Conservation (phyloP, 2,888 invertebrate species). For the Eupithecia centaureata region DNA sequence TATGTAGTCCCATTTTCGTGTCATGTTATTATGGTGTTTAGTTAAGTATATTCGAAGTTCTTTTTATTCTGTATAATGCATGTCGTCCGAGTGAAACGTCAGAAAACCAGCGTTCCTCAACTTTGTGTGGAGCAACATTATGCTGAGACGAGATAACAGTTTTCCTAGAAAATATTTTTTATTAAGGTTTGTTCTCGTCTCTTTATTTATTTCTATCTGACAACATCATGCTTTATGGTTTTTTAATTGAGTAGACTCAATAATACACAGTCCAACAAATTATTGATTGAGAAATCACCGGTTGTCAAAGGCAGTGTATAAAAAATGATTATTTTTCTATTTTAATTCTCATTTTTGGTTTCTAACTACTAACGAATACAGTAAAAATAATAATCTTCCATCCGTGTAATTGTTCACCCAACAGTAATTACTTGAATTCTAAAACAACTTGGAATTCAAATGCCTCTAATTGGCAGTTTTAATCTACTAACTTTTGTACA, state of each 20-base stretch:
- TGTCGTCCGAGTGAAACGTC: too few relatives aligned
- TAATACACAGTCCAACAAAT: not conserved
- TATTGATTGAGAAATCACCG: not conserved
- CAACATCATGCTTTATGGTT: not conserved
- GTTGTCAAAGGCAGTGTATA: not conserved
- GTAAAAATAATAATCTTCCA: conserved; percentile 63
- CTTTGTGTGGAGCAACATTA: too few relatives aligned
- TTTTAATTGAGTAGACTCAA: too few relatives aligned
- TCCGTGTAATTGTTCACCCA: conserved; percentile 75
- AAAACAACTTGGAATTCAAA: conserved; percentile 82
- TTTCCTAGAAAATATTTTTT: not conserved
- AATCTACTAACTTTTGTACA: conserved; percentile 82
- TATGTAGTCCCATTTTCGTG: too few relatives aligned
- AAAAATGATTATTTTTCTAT: too few relatives aligned
- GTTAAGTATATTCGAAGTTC: too few relatives aligned
- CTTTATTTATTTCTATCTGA: not conserved
- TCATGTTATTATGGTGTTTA: too few relatives aligned
- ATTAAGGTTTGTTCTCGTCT: too few relatives aligned
- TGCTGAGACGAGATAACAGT: too few relatives aligned
- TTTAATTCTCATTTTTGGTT: too few relatives aligned
- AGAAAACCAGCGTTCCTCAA: too few relatives aligned
- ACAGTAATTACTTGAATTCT: conserved; percentile 80
- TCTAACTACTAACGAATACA: conserved; percentile 54
- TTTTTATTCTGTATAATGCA: too few relatives aligned
- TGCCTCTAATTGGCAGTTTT: conserved; percentile 82